A percentile compares a stretch with the other conserved stretches of the same genome.
Evolutionary conservation across 2,797 vertebrate genomes (phyloP).

Genomic region (Tiaroga cobitis): DNA sequence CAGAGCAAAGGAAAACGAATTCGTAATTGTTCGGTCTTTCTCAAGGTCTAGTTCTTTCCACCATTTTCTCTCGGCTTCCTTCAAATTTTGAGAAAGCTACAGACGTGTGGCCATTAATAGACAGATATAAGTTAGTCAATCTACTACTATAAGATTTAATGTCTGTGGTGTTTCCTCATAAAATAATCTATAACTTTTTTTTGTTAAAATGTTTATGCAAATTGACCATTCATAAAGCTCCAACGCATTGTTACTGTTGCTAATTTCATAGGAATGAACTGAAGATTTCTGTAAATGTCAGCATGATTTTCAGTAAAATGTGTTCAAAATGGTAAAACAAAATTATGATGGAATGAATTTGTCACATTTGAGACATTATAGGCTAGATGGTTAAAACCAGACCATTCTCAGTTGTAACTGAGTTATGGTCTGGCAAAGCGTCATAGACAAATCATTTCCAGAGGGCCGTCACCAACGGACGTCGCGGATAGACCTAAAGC

Average conservation of each 20-base stretch:
- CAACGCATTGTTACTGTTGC: background rate
- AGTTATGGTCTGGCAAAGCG: too few relatives aligned
- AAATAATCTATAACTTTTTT: background rate
- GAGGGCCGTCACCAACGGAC: too few relatives aligned
- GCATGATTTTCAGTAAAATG: background rate
- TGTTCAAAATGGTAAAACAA: background rate
- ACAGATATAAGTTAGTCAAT: background rate
- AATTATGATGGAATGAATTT: background rate
- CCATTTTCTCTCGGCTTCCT: background rate
- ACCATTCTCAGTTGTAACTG: too few relatives aligned
- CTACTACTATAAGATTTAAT: background rate
- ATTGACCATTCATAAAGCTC: background rate
- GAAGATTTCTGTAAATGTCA: background rate
- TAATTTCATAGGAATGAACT: background rate
- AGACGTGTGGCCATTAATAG: background rate
- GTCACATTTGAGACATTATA: background rate
- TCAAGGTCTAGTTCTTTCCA: background rate
- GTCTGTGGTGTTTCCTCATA: background rate
- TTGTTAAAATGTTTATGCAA: background rate
- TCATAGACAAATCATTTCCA: too few relatives aligned
- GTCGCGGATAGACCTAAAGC: too few relatives aligned
- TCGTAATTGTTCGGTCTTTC: background rate
- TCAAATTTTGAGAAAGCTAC: background rate
- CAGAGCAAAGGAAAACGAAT: conserved; percentile 13
- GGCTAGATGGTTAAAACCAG: too few relatives aligned